Evolutionary conservation across 2,888 invertebrate species (phyloP), one percentile per base, ranked within the genome.

Genomic region (Drosophila nr. perissopoda): DNA sequence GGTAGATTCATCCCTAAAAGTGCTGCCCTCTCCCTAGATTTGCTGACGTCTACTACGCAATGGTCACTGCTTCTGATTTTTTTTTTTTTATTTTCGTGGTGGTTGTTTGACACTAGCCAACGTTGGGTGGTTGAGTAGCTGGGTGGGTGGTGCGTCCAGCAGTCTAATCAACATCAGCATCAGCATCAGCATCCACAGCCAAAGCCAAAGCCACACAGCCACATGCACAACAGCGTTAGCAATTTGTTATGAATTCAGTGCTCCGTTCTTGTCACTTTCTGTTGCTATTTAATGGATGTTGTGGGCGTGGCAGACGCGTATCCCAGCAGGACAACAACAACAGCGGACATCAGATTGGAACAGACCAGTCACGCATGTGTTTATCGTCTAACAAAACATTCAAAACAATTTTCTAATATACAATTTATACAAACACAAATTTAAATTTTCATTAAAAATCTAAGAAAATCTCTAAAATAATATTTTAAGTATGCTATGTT

Each of bases 231-330:
- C 83, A 74, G 64, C 64, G 81, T 75, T 25, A 74, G 77, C 89
- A 87, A 87, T 84, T 88, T 87, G 89, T 78, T 84, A 81, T 82
- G 74, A 81, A 75, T 79, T 77, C 74, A 71, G 40, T 36, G 62
- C 70, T 70, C 49, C 66, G 59, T 31, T 60, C 66, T 58, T 83
- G 88, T 73, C 81, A 86, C 74, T 69, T 66, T 64, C 46, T 63
- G 70, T 58, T 60, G 69, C 57, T 54, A 66, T 65, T 82, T 85
- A 84, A 88, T 83, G 84, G 79, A 81, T 81, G 81, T 84, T 71
- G 85, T 81, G 66, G 83, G 83, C 85, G 76, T 68, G 33, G 51
- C 76, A 51, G 10, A 7, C 53, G 56, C 29, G 59, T 40, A 49
- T 49, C 54, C 79, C 16, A 46, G 25, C 25, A 4, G 25, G 2